Evolutionary conservation across 1,140 invertebrate species (phyloP), one percentile per base, ranked within the genome.

Genomic region (Diorhabda carinulata): DNA sequence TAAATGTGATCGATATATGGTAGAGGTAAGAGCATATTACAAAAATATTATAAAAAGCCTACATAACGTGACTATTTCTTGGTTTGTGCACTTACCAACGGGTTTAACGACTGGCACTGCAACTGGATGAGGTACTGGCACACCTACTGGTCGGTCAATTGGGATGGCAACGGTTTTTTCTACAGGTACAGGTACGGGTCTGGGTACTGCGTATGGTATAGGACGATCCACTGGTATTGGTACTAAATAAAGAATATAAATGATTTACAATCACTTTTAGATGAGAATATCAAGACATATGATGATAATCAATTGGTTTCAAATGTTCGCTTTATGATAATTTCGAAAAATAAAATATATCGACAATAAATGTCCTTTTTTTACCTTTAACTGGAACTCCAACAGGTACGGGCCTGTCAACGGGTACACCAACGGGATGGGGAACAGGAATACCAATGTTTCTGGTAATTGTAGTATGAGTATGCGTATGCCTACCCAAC

Each of bases 151-250:
- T 67, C 75, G 68, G 59, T 76, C 72, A 0, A 72, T 64, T 3
- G 75, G 60, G 56, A 68, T 52, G 2, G 73, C 71, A 9, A 74
- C 76, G 3, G 77, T 74, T 63, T 74, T 71, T 60, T 75, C 65
- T 6, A 78, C 71, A n/a, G 72, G 61, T 4, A 78, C 69, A 0
- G 82, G 82, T 63, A 83, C 83, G 3, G 85, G 85, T 71, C 82
- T 83, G 2, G 78, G 72, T 2, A 86, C 76, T 57, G 72, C 68
- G 42, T 76, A 73, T 5, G 71, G 62, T 5, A 73, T 64, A 0
- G 74, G 74, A 61, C 72, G 65, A 41, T 76, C 73, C 4, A 76
- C 74, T 58, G 70, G 42, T 42, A 74, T 66, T 1, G 73, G 64
- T n/a, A 71, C 69, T 64, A 61, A 60, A 56, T 56, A 56, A 6